Percentiles rank a stretch among this genome's conserved stretches.
Conservation (phyloP, 2,888 invertebrate genomes). For the Anticlea derivata region DNA sequence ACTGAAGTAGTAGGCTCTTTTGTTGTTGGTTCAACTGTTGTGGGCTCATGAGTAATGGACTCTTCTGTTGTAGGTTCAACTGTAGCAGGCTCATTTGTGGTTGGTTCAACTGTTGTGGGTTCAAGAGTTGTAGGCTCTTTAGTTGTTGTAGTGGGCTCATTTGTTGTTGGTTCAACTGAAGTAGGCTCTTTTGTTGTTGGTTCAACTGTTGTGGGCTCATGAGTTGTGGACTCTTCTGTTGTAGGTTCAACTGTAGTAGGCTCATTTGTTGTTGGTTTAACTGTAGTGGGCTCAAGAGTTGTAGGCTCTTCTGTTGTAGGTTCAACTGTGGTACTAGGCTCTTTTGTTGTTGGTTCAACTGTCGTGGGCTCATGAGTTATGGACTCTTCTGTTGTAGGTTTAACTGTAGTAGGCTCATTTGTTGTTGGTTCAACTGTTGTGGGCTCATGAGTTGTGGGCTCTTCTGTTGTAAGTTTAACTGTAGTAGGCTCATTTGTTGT, state of each 20-base stretch:
- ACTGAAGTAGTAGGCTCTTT: not conserved
- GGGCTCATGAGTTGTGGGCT: conserved; percentile 3
- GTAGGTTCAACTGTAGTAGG: not conserved
- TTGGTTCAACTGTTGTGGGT: not conserved
- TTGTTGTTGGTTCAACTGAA: not conserved
- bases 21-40: conserved; percentile 1
- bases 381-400: not conserved
- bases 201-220: not conserved
- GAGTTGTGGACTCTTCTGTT: not conserved
- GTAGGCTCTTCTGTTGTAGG: not conserved
- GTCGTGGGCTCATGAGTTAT: too few relatives aligned
- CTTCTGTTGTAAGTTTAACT: conserved; percentile 5
- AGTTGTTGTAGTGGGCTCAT: conserved; percentile 5
- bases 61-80: conserved; percentile 5
- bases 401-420: not conserved
- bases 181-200: not conserved
- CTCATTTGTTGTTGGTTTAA: not conserved
- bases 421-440: not conserved
- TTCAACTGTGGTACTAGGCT: not conserved
- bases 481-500: conserved; percentile 9
- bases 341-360: not conserved
- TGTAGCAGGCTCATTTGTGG: conserved; percentile 7
- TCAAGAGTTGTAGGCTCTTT: conserved; percentile 17
- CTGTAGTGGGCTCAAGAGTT: not conserved
- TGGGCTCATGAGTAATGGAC: not conserved